Evolutionary conservation across 2,797 vertebrate species (phyloP), one percentile per base, ranked within the genome.

Genomic region (Notoglanidium macrostoma): DNA sequence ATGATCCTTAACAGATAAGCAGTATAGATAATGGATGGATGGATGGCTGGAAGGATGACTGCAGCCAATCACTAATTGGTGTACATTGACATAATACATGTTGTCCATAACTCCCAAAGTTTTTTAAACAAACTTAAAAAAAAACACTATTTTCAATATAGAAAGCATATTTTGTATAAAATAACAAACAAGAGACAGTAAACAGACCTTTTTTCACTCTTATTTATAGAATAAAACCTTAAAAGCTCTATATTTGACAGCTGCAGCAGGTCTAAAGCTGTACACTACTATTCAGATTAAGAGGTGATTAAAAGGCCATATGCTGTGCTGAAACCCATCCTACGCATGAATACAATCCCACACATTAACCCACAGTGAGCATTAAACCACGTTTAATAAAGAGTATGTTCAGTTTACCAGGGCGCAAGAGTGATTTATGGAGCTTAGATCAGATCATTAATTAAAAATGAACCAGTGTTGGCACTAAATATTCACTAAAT

Each of bases 401-500:
- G 87, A 86, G 83, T 54, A 65, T 82, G 65, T 86, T 85, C 49
- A 40, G 82, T 88, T 87, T 79, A 84, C 76, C 84, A 81, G 88
- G 19, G 10, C 29, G 1, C 77, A 17, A 0, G 0, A 14, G 55
- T 61, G 57, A 80, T 80, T 26, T 80, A 61, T 65, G 78, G 86
- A 61, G 87, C 87, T 78, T 73, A 76, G 86, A 88, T 88, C 67
- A 51, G 70, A 70, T 78, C 83, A 87, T 89, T 88, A 89, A 91
- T 91, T 90, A 91, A 79, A 88, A 76, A 90, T 88, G 85, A 89
- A 88, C 85, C 78, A 83, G 65, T 79, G 73, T 74, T 83, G 81
- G 84, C 79, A 84, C 73, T 88, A 85, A 85, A 88, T 86, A 88
- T 90, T 90, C 83, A 85, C 81, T 73, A 88, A 78, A 88, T 86